Evolutionary conservation across 2,888 invertebrate genomes (phyloP).

Genomic region (Scaeva pyrastri): DNA sequence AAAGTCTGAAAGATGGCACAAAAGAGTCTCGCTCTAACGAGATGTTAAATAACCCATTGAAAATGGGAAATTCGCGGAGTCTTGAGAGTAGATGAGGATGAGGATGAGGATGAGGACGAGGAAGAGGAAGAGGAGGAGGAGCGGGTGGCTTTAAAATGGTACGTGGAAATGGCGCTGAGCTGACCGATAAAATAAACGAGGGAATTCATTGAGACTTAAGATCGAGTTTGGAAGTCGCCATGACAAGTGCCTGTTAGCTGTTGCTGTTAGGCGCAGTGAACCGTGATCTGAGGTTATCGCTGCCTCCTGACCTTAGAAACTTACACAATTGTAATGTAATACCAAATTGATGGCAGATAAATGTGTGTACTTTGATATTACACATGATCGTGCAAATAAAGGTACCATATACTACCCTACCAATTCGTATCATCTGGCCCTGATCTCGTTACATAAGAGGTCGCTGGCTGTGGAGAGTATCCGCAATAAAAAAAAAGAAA

Average conservation of each 20-base stretch:
- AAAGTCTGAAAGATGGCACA: slow-evolving; percentile 30
- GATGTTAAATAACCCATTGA: slow-evolving; percentile 36
- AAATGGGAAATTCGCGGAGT: neutral
- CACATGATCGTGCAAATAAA: slow-evolving; percentile 38
- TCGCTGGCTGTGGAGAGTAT: slow-evolving; percentile 47
- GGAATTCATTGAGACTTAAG: slow-evolving; percentile 6
- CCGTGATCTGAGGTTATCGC: slow-evolving; percentile 29
- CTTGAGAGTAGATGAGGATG: neutral
- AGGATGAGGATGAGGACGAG: too few species aligned
- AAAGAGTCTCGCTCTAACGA: slow-evolving; percentile 23
- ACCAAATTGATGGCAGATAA: slow-evolving; percentile 26
- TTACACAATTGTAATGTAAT: neutral
- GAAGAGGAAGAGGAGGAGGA: too few species aligned
- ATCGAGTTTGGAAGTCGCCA: neutral
- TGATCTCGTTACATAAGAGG: slow-evolving; percentile 66
- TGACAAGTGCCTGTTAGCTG: slow-evolving; percentile 45
- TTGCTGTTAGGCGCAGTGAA: slow-evolving; percentile 30
- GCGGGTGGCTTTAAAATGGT: neutral
- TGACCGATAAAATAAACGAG: slow-evolving; percentile 21
- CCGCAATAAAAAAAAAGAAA: slow-evolving; percentile 9
- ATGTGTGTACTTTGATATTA: too few species aligned
- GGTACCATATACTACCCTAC: too few species aligned
- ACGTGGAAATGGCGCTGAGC: neutral
- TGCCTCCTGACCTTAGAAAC: neutral
- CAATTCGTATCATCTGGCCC: slow-evolving; percentile 26